phyloP scores from a whole-genome alignment of 2,797 vertebrate genomes.

The Phoeniculus purpureus region DNA sequence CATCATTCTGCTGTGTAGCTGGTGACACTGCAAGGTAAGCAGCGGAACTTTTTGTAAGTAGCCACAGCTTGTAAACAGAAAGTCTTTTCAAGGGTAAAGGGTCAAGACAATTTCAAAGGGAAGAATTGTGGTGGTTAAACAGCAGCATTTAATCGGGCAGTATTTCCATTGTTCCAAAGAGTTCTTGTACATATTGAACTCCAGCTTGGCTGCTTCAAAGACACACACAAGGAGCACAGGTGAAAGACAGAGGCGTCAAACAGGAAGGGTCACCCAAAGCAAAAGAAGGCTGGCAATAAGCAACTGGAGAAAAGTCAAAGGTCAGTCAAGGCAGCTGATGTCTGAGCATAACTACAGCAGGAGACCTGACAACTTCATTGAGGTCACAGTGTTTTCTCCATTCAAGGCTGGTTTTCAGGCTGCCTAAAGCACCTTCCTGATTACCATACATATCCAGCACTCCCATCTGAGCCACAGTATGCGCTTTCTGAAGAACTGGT shows the following conservation, averaged over 20 bases:
- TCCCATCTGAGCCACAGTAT: not conserved
- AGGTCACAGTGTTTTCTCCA: not conserved
- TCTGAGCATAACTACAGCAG: conserved; percentile 76
- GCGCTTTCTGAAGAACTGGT: not conserved
- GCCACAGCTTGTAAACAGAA: not conserved
- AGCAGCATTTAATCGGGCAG: conserved; percentile 58
- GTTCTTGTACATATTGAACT: conserved; percentile 73
- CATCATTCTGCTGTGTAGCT: not conserved
- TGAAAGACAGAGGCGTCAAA: conserved; percentile 76
- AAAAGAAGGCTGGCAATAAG: conserved; percentile 75
- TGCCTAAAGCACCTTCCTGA: not conserved
- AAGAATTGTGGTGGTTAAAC: conserved; percentile 67
- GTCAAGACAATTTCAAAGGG: conserved; percentile 7
- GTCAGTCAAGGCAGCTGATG: conserved; percentile 79
- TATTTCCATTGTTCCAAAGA: conserved; percentile 27
- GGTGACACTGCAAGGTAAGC: conserved; percentile 18
- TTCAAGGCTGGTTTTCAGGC: not conserved
- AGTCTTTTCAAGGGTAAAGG: conserved; percentile 12
- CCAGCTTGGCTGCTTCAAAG: conserved; percentile 75
- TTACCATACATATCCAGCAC: not conserved
- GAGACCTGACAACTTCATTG: conserved; percentile 54
- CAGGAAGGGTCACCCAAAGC: conserved; percentile 66
- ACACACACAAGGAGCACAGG: conserved; percentile 75
- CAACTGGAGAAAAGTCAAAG: conserved; percentile 76
- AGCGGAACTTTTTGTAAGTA: not conserved